Evolutionary conservation across 2,888 invertebrate genomes (phyloP).

Genomic region (Trachelus stipa): DNA sequence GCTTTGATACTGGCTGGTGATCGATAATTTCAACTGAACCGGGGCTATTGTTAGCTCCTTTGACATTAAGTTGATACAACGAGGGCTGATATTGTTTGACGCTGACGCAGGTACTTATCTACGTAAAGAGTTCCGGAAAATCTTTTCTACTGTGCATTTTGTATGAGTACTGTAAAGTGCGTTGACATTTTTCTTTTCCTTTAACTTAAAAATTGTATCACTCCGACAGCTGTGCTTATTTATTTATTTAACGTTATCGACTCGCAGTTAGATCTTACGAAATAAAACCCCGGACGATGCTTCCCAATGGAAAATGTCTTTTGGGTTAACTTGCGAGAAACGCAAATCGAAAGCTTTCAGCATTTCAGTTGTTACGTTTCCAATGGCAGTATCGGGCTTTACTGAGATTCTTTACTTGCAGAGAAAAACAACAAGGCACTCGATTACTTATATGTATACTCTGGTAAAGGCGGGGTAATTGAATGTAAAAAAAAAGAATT

Average conservation of each 20-base stretch:
- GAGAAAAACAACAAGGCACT: neutral
- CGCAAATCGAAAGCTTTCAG: neutral
- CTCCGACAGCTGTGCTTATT: neutral
- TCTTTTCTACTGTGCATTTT: neutral
- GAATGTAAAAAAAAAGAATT: too few relatives aligned
- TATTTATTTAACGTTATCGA: neutral
- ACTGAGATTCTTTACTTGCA: neutral
- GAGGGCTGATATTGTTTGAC: neutral
- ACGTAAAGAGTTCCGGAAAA: neutral
- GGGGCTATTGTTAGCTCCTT: constrained; percentile 44
- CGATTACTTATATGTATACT: neutral
- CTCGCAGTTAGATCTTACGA: neutral
- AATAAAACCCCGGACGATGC: neutral
- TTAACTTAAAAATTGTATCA: neutral
- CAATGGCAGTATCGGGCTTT: neutral
- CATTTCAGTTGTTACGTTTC: neutral
- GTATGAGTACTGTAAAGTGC: neutral
- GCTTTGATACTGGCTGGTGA: constrained; percentile 12
- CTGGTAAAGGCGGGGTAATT: too few relatives aligned
- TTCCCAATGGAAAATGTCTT: neutral
- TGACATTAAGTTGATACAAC: constrained; percentile 40
- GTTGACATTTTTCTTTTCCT: neutral
- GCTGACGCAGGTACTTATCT: neutral
- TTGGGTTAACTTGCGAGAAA: neutral
- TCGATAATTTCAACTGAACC: constrained; percentile 35